Base-by-base conservation (phyloP, 2,797 vertebrate species). In the Meda fulgida region DNA sequence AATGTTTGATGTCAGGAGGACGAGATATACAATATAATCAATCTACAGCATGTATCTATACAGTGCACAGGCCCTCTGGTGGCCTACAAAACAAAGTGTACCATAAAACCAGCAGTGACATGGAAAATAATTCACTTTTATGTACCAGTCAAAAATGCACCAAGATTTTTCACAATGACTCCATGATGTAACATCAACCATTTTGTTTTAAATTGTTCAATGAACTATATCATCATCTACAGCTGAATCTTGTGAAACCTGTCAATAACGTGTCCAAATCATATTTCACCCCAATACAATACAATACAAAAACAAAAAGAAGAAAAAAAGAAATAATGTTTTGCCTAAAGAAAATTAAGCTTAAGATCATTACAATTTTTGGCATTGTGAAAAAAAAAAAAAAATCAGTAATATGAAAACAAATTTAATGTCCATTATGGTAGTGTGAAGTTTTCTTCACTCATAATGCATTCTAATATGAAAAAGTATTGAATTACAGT, bases 1-100 rank as follows among this genome's bases (percentile, higher is more conserved):
- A 76, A 11, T 91, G 91, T 88, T 83, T 90, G 93, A 91, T 85
- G 92, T 89, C 92, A 92, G 91, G 92, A 91, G 95, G 93, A 94
- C 93, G 23, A 80, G 91, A 94, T 96, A 93, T 94, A 96, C 94
- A 97, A 91, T 60, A 91, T 90, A 93, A 90, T 93, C 88, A 92
- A 91, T 94, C 94, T 95, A 95, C 90, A 95, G 87, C 90, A 89
- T 87, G 66, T 70, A 88, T 92, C 93, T 95, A 93, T 94, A 95
- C 95, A 96, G 73, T 38, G 75, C 73, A 87, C 81, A 86, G 87
- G 87, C 72, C 83, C 40, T 18, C 55, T 67, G 78, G n/a, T 40
- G 85, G 75, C 85, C 69, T 81, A 77, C 77, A 90, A 85, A 83
- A 88, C 90, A 92, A 85, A 89, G 87, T 91, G 92, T 92, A 92